A percentile compares a stretch with the other conserved stretches of the same genome.
These are phyloP conservation scores for Silurus aristotelis DNA, from an alignment of 2,797 vertebrate species.

Conservation along the genomic window DNA sequence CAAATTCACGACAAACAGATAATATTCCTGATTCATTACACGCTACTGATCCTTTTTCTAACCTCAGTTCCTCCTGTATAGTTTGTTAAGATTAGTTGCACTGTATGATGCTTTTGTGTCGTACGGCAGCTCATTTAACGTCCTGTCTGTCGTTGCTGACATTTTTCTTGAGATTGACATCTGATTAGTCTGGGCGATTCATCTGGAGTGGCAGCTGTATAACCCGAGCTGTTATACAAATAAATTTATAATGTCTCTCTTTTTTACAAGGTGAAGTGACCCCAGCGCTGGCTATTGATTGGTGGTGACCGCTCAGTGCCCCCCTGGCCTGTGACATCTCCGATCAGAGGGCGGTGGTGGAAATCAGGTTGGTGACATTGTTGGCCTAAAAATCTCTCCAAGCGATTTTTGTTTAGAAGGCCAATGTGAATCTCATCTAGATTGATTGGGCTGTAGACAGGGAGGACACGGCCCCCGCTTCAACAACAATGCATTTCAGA, in stretches of 20 bases:
- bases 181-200: constrained; percentile 60
- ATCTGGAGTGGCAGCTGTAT: constrained; percentile 84
- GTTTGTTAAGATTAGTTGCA: not conserved
- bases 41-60: not conserved
- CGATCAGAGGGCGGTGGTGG: constrained; percentile 84
- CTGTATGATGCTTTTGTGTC: not conserved
- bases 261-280: constrained; percentile 81
- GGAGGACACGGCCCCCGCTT: constrained; percentile 44
- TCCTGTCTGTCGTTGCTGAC: not conserved
- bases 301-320: constrained; percentile 77
- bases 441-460: constrained; percentile 69
- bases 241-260: constrained; percentile 65
- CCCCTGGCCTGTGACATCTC: constrained; percentile 76
- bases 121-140: not conserved
- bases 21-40: not conserved
- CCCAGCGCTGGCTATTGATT: constrained; percentile 82
- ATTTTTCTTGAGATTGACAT: constrained; percentile 49
- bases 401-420: constrained; percentile 67
- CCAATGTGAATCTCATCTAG: constrained; percentile 68
- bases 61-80: not conserved
- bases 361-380: constrained; percentile 70
- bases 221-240: constrained; percentile 78
- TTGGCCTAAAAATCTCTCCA: constrained; percentile 59
- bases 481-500: constrained; percentile 76
- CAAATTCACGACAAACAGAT: too few species aligned